Base-by-base conservation (phyloP, 2,113 vertebrate genomes). In the Athene cunicularia region DNA sequence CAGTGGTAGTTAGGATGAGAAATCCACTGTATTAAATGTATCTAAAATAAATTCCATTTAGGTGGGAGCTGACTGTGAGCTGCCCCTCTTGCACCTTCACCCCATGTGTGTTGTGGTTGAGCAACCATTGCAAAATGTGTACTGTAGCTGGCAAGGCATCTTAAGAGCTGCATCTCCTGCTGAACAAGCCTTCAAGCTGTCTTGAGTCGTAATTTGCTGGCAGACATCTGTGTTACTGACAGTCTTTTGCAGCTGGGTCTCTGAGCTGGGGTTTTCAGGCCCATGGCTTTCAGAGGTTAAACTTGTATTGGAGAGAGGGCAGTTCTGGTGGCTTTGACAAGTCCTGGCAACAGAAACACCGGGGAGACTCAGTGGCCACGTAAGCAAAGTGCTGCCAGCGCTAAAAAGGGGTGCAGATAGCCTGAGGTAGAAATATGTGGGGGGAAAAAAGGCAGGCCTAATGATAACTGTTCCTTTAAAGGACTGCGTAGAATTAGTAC, bases 191-290 rank as follows among this genome's bases (percentile, higher is more conserved):
- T 94, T 70, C 0, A 11, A 95, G 72, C 94, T 85, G 67, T 95
- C 96, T 95, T 7, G 0, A 93, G 68, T 91, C 3, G 0, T 97
- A 89, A 96, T 96, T 97, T 95, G 93, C 95, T 97, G 97, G 95
- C 97, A 93, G 86, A 96, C 81, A 12, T 87, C 86, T 96, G 19
- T 93, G 92, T 97, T 90, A 75, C 94, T 26, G 50, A 81, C 90
- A 72, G 82, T 86, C 74, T 94, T 92, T 95, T 94, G 80, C 93
- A 97, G 93, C 96, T 98, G 96, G 68, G 71, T 96, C 80, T 74
- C 92, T 79, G 86, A 79, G 45, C 73, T 72, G 56, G 59, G 50
- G 58, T 94, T 97, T 90, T 73, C 28, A 66, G 74, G 75, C 63
- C 70, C 18, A 5, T 32, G 95, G 71, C 79, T 77, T 91, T 84